These are phyloP conservation scores for Herpetotheres cachinnans DNA, from an alignment of 2,113 vertebrate species.

Conservation along the genomic window DNA sequence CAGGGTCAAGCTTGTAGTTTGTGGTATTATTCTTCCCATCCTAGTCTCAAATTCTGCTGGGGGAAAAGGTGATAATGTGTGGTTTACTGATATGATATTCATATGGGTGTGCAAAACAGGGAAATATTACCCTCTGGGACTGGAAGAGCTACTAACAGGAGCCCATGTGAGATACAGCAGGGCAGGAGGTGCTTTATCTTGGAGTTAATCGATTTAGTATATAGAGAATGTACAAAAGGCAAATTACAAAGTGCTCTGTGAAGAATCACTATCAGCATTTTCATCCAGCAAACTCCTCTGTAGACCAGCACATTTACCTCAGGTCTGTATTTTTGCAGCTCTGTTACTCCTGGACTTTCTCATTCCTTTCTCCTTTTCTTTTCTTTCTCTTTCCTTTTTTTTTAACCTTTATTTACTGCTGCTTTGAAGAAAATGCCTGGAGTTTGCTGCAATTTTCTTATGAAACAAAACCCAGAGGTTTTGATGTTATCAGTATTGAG, in stretches of 20 bases:
- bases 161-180: not conserved
- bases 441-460: not conserved
- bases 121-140: not conserved
- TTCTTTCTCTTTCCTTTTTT: not conserved
- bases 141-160: not conserved
- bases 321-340: not conserved
- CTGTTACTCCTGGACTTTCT: not conserved
- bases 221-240: not conserved
- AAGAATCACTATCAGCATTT: not conserved
- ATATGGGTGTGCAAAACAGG: not conserved
- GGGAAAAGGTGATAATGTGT: not conserved
- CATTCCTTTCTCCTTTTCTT: not conserved
- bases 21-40: not conserved
- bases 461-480: not conserved
- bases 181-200: not conserved
- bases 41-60: not conserved
- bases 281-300: not conserved
- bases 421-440: not conserved
- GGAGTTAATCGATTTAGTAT: not conserved
- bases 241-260: not conserved
- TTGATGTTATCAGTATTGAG: not conserved
- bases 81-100: not conserved
- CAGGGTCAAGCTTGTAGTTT: not conserved
- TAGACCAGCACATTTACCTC: not conserved
- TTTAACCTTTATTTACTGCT: not conserved